Percentiles rank a stretch among this genome's conserved stretches.
Evolutionary conservation across 2,113 vertebrate genomes (phyloP).

Genomic region (Epinephelus cyanopodus): DNA sequence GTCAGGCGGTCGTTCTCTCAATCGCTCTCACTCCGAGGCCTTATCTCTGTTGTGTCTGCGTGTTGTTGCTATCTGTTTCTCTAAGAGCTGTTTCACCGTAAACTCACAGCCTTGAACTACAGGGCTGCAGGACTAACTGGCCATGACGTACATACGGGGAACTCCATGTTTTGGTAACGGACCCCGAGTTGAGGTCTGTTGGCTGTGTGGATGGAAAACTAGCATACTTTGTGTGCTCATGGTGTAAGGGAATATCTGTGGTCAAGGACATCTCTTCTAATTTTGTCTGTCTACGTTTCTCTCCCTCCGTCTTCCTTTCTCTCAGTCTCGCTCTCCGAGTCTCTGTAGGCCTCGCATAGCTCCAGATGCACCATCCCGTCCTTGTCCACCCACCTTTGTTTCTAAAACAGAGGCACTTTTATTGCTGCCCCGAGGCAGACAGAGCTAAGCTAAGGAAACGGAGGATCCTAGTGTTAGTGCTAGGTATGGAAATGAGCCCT

Average conservation of each 20-base stretch:
- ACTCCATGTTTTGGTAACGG: conserved; percentile 57
- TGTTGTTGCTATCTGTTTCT: conserved; percentile 48
- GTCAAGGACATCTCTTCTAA: conserved; percentile 60
- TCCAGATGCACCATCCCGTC: conserved; percentile 58
- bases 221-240: background rate
- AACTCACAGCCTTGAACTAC: conserved; percentile 64
- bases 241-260: conserved; percentile 41
- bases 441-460: conserved; percentile 70
- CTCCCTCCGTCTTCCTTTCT: conserved; percentile 37
- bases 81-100: conserved; percentile 39
- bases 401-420: conserved; percentile 80
- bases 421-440: conserved; percentile 80
- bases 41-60: conserved; percentile 73
- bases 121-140: conserved; percentile 18
- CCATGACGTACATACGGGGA: conserved; percentile 54
- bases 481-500: conserved; percentile 84
- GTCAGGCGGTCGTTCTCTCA: conserved; percentile 53
- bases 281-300: conserved; percentile 39
- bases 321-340: conserved; percentile 27
- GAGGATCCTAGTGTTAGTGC: conserved; percentile 70
- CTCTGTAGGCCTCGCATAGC: conserved; percentile 50
- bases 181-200: conserved; percentile 33
- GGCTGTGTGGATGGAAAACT: conserved; percentile 45
- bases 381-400: conserved; percentile 74
- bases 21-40: conserved; percentile 24